Evolutionary conservation across 2,888 invertebrate species (phyloP).

Genomic region (Endomychus coccineus): DNA sequence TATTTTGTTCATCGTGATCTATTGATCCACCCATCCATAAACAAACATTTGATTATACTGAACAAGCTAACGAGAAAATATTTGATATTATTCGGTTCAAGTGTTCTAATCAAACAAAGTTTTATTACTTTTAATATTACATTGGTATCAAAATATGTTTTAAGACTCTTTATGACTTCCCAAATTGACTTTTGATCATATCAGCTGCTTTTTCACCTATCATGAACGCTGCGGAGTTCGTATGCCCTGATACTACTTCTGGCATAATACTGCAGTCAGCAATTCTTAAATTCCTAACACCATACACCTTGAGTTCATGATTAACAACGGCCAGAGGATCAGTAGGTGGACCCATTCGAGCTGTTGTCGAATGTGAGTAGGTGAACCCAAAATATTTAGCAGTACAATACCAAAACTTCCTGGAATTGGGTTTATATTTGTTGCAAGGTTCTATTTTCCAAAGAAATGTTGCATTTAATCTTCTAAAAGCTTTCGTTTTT

Average conservation of each 20-base stretch:
- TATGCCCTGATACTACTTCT: constrained; percentile 44
- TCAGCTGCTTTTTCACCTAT: constrained; percentile 16
- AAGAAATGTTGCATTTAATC: constrained; percentile 46
- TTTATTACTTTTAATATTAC: too few species aligned
- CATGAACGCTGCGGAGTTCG: constrained; percentile 13
- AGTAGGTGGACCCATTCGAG: constrained; percentile 48
- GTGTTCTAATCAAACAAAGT: too few species aligned
- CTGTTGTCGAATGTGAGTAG: constrained; percentile 47
- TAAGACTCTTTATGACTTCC: too few species aligned
- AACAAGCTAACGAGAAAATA: too few species aligned
- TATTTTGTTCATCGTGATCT: too few species aligned
- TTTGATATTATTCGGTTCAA: too few species aligned
- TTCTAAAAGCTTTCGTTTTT: constrained; percentile 52
- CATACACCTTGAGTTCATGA: constrained; percentile 52
- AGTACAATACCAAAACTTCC: constrained; percentile 45
- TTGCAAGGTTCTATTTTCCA: constrained; percentile 45
- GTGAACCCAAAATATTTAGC: constrained; percentile 42
- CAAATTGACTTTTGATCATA: constrained; percentile 17
- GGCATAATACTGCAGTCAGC: constrained; percentile 60
- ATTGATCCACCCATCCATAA: too few species aligned
- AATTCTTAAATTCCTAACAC: constrained; percentile 50
- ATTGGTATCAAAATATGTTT: too few species aligned
- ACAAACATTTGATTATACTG: too few species aligned
- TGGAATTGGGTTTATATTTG: constrained; percentile 35
- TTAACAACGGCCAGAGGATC: constrained; percentile 46